Evolutionary conservation across 2,888 invertebrate genomes (phyloP), one percentile per base, ranked within the genome.

Genomic region (Thereva nobilitata): DNA sequence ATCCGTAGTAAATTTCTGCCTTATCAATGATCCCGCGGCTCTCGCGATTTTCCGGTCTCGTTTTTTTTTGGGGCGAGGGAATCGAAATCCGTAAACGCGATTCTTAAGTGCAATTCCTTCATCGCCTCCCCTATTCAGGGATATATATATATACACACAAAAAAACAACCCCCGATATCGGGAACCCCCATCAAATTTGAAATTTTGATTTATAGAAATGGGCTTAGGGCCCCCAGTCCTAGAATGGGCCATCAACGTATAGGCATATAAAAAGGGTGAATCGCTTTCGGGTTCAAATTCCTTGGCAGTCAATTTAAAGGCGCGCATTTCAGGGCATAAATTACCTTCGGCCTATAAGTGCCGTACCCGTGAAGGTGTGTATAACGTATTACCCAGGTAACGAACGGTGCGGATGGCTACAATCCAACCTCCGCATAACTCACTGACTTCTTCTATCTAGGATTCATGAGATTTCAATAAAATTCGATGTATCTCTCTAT

Each of bases 171-270:
- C n/a, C 4, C 4, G 23, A 9, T 56, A 56, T 56, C 56, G 35
- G 44, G 35, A 41, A 56, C 35, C 35, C 37, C 44, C 44, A 56
- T 56, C 56, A 56, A 56, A 56, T 56, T 56, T 56, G 56, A 56
- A 56, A 56, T 56, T 56, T 56, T 56, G 56, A 56, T 56, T 56
- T 44, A 56, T 56, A 35, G 23, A 44, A 44, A 44, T 56, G 42
- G 44, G 56, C 42, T 56, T 42, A 23, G 23, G 34, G 38, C 34
- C 1, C n/a, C 44, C 35, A 42, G 23, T 44, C 9, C 44, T 44
- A 8, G 34, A 55, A 35, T 35, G 34, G 44, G 34, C 35, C 44
- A 34, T 56, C 42, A 34, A 56, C 9, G 56, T 40, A 35, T 23
- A 47, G n/a, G n/a, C 7, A 42, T 9, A 42, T 41, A 54, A 55